Evolutionary conservation across 2,113 vertebrate species (phyloP).

Genomic region (Okapia johnstoni): DNA sequence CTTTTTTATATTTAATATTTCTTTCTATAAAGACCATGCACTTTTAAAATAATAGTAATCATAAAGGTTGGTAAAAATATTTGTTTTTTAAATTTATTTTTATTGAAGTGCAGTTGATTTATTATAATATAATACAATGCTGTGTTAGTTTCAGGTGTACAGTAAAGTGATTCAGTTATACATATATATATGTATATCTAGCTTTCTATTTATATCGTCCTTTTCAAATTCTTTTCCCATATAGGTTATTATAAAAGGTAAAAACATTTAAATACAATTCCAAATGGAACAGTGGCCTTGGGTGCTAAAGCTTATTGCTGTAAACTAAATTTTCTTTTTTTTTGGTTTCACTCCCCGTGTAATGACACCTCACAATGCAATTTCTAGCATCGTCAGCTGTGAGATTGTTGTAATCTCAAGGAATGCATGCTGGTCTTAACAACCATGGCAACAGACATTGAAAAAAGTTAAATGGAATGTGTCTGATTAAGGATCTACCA

Average conservation of each 20-base stretch:
- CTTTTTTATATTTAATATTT: neutral
- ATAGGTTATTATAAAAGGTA: neutral
- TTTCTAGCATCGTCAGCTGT: conserved; percentile 62
- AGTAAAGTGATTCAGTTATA: neutral
- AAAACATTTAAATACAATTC: conserved; percentile 16
- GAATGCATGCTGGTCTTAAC: conserved; percentile 68
- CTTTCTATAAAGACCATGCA: neutral
- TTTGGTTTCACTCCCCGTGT: neutral
- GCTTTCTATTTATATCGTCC: neutral
- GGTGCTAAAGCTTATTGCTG: neutral
- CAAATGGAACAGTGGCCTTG: neutral
- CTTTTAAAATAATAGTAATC: neutral
- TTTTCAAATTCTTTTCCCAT: neutral
- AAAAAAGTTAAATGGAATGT: conserved; percentile 63
- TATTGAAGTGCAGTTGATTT: neutral
- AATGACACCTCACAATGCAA: conserved; percentile 49
- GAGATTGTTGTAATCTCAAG: conserved; percentile 66
- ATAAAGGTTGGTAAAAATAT: neutral
- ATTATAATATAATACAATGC: neutral
- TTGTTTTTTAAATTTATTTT: neutral
- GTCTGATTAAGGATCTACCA: conserved; percentile 56
- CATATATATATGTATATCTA: neutral
- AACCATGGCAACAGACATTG: conserved; percentile 65
- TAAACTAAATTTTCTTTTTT: neutral
- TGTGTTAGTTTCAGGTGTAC: neutral